Percentiles rank a stretch among this genome's conserved stretches.
These are phyloP conservation scores for Zaprionus ghesquierei DNA, from an alignment of 1,140 invertebrate genomes.

Conservation along the genomic window DNA sequence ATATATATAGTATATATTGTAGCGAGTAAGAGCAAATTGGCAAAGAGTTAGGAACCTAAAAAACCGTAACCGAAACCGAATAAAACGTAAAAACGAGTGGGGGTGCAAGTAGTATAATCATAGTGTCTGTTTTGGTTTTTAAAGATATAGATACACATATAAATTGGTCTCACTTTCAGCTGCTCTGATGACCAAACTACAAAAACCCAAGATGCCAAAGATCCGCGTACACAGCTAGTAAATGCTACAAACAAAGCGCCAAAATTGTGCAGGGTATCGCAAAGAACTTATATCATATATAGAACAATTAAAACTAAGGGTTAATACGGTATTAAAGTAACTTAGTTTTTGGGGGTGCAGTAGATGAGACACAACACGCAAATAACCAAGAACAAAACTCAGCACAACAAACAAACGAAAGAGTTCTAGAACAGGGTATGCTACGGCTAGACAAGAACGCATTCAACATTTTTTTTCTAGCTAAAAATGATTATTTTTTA, in stretches of 20 bases:
- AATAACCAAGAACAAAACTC: slow-evolving; percentile 20
- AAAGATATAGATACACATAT: slow-evolving; percentile 10
- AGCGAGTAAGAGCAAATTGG: slow-evolving; percentile 56
- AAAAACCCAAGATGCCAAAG: slow-evolving; percentile 48
- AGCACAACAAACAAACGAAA: slow-evolving; percentile 27
- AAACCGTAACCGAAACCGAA: slow-evolving; percentile 18
- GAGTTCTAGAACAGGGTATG: not conserved
- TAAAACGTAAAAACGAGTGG: slow-evolving; percentile 44
- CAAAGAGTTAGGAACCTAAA: slow-evolving; percentile 50
- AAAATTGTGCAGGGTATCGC: slow-evolving; percentile 42
- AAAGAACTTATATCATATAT: slow-evolving; percentile 36
- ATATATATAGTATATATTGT: slow-evolving; percentile 22
- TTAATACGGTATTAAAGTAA: slow-evolving; percentile 34
- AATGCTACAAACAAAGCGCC: slow-evolving; percentile 43
- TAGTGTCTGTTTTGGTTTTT: slow-evolving; percentile 16
- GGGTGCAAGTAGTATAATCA: slow-evolving; percentile 43
- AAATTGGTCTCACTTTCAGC: not conserved
- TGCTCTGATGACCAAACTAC: slow-evolving; percentile 31
- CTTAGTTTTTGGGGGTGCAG: slow-evolving; percentile 31
- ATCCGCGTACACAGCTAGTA: slow-evolving; percentile 18
- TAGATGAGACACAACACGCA: slow-evolving; percentile 26
- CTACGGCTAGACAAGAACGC: not conserved
- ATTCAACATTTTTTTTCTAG: slow-evolving; percentile 49
- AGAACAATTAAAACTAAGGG: slow-evolving; percentile 19
- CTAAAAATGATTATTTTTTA: slow-evolving; percentile 81